phyloP scores from a whole-genome alignment of 2,797 vertebrate species.

The Harpagifer antarcticus region DNA sequence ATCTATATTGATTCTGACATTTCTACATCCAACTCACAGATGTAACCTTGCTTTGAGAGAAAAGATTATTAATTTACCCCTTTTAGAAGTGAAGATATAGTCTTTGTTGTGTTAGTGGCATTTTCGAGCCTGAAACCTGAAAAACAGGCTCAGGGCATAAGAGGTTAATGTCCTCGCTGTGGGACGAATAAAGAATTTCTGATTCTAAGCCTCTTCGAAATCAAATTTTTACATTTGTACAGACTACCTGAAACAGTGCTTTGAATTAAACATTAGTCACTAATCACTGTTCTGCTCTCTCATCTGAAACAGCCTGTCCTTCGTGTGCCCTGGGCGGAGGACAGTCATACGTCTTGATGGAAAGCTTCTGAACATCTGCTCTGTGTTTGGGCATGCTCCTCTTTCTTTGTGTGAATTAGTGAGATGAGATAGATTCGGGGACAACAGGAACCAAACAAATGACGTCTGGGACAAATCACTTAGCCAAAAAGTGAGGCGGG shows the following conservation, averaged over 20 bases:
- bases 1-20: too few relatives aligned
- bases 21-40: too few relatives aligned
- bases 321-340: neutral
- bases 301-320: conserved; percentile 25
- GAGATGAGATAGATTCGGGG: neutral
- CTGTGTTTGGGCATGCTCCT: neutral
- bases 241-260: neutral
- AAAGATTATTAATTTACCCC: too few relatives aligned
- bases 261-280: conserved; percentile 12
- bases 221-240: neutral
- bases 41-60: too few relatives aligned
- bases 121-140: too few relatives aligned
- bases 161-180: too few relatives aligned
- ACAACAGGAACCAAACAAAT: conserved; percentile 26
- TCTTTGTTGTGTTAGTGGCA: too few relatives aligned
- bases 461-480: conserved; percentile 16
- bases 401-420: conserved; percentile 1
- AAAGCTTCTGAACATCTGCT: neutral
- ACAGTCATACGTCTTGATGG: neutral
- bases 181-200: too few relatives aligned
- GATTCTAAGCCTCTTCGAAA: neutral
- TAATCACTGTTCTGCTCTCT: conserved; percentile 12
- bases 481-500: neutral
- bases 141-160: too few relatives aligned
- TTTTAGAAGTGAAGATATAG: too few relatives aligned